Evolutionary conservation across 2,797 vertebrate genomes (phyloP).

Genomic region (Carcharodon carcharias): DNA sequence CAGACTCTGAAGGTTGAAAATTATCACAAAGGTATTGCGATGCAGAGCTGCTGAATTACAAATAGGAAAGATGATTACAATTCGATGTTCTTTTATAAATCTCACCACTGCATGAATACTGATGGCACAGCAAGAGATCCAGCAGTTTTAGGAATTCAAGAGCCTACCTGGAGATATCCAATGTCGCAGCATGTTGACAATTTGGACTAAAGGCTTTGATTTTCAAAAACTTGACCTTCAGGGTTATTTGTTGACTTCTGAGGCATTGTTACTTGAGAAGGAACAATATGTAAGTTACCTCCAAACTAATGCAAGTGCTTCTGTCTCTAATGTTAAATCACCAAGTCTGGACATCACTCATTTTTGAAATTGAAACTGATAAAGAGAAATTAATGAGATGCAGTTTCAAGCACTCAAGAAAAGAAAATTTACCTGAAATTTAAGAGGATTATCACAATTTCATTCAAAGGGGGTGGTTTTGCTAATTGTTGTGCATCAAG

Average conservation of each 20-base stretch:
- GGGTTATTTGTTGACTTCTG: neutral
- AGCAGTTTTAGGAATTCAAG: neutral
- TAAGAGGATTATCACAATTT: neutral
- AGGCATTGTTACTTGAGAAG: neutral
- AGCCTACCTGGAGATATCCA: neutral
- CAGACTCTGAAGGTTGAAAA: too few species aligned
- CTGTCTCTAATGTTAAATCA: neutral
- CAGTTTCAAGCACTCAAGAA: neutral
- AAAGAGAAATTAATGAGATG: neutral
- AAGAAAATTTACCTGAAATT: neutral
- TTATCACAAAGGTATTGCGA: too few species aligned
- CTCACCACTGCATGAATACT: neutral
- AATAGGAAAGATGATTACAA: neutral
- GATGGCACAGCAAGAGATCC: neutral
- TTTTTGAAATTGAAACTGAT: neutral
- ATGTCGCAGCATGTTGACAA: neutral
- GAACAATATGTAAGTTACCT: neutral
- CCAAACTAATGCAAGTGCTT: neutral
- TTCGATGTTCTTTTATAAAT: neutral
- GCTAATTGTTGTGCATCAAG: neutral
- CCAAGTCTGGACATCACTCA: neutral
- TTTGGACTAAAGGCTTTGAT: neutral
- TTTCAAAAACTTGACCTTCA: neutral
- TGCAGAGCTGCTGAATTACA: too few species aligned
- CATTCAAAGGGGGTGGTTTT: neutral